Percentiles rank a stretch among this genome's conserved stretches.
These are phyloP conservation scores for Sylvilagus floridanus DNA, from an alignment of 2,797 vertebrate genomes.

Conservation along the genomic window DNA sequence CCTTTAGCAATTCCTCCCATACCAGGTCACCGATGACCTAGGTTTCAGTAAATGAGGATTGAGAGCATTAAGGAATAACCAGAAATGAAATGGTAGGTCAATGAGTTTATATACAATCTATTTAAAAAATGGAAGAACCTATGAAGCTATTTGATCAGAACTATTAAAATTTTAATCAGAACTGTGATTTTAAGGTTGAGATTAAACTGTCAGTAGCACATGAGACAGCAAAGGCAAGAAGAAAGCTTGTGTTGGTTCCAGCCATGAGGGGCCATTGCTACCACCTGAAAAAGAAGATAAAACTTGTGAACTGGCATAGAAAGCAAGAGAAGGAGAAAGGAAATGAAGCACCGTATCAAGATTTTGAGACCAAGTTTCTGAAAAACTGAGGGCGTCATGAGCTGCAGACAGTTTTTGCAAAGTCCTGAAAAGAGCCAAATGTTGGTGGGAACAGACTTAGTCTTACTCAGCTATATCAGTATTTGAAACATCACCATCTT, in stretches of 20 bases:
- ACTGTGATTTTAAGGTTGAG: background rate
- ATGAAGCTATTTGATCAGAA: background rate
- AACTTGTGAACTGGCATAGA: background rate
- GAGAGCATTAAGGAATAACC: background rate
- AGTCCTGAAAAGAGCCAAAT: background rate
- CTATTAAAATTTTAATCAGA: background rate
- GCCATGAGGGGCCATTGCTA: background rate
- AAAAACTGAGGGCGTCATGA: background rate
- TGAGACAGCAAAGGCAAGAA: background rate
- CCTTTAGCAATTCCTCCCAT: background rate
- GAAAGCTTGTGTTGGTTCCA: background rate
- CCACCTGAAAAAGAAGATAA: background rate
- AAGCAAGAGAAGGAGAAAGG: background rate
- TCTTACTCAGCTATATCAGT: background rate
- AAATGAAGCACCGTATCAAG: background rate
- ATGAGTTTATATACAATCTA: background rate
- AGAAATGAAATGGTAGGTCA: background rate
- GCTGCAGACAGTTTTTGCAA: background rate
- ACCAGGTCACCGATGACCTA: too few relatives aligned
- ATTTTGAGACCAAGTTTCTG: background rate
- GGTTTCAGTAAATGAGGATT: background rate
- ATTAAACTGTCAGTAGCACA: background rate
- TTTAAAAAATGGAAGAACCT: background rate
- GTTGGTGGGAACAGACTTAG: background rate
- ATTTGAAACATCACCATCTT: background rate